phyloP scores from a whole-genome alignment of 2,113 vertebrate genomes.

The Spermophilus dauricus region DNA sequence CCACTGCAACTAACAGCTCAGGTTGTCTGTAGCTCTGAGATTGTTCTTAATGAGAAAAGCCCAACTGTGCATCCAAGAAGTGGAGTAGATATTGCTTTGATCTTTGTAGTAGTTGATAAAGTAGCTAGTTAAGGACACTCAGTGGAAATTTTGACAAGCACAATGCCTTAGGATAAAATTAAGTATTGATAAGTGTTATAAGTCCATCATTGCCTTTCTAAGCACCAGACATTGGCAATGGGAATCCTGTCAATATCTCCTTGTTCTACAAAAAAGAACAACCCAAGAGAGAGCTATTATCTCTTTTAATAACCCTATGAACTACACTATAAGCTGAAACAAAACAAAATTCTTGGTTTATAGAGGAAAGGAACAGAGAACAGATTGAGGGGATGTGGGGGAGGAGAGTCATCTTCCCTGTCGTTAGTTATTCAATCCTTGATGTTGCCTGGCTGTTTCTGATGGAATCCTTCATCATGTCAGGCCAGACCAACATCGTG shows the following conservation, averaged over 20 bases:
- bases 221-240: not conserved
- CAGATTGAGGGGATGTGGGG: not conserved
- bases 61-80: not conserved
- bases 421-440: conserved; percentile 7
- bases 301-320: not conserved
- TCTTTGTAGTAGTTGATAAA: not conserved
- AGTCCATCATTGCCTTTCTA: not conserved
- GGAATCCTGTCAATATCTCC: not conserved
- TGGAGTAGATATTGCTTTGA: not conserved
- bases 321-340: not conserved
- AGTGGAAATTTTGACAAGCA: not conserved
- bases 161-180: not conserved
- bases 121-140: not conserved
- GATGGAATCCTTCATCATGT: not conserved
- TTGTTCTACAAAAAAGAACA: conserved; percentile 25
- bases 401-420: not conserved
- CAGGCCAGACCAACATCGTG: not conserved
- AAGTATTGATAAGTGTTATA: not conserved
- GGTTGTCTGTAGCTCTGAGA: not conserved
- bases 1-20: not conserved
- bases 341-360: conserved; percentile 12
- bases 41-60: not conserved
- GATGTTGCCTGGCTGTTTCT: not conserved
- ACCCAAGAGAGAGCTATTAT: not conserved
- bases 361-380: conserved; percentile 19